Base-by-base conservation (phyloP, 2,113 vertebrate genomes). In the Ceuthmochares aereus region DNA sequence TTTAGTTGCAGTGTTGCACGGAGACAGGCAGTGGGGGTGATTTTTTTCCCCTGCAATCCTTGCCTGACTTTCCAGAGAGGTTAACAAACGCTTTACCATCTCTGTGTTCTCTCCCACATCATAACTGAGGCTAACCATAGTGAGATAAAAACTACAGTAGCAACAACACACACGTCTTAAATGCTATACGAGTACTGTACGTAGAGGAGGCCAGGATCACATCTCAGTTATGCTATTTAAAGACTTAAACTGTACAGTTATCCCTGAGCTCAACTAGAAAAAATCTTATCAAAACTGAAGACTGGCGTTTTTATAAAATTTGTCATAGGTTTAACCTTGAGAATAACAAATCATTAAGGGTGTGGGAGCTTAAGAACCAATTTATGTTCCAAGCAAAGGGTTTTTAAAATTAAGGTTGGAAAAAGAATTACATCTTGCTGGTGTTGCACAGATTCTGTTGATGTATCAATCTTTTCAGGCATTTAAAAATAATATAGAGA, bases 401-500 rank as follows among this genome's bases (percentile, higher is more conserved):
- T 34, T 93, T 95, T 93, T 87, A 42, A 96, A 96, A 97, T 93
- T 92, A 94, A 85, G 81, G 84, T 75, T 75, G 78, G 47, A 84
- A 80, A 82, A 76, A 56, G 76, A 84, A 63, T 23, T 27, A 93
- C 78, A 67, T 84, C 84, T 94, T 1, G 36, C 49, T 87, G 84
- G 91, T 87, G 54, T 73, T 72, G 78, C 67, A 87, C 67, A 79
- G 80, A 85, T 93, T 84, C 87, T 89, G 93, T 92, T 95, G 90
- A 96, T 82, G 59, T 95, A 96, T 96, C 96, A 96, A 96, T 96
- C 94, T 96, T 96, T 96, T 94, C 92, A 96, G 90, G 93, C 95
- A 95, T 95, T 97, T 97, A 96, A 97, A 96, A 97, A 95, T 97
- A 96, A 96, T 96, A 95, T 17, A 92, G 87, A 92, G 95, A 95